These are phyloP conservation scores for Cryptus armator DNA, from an alignment of 2,888 invertebrate species.

Conservation along the genomic window DNA sequence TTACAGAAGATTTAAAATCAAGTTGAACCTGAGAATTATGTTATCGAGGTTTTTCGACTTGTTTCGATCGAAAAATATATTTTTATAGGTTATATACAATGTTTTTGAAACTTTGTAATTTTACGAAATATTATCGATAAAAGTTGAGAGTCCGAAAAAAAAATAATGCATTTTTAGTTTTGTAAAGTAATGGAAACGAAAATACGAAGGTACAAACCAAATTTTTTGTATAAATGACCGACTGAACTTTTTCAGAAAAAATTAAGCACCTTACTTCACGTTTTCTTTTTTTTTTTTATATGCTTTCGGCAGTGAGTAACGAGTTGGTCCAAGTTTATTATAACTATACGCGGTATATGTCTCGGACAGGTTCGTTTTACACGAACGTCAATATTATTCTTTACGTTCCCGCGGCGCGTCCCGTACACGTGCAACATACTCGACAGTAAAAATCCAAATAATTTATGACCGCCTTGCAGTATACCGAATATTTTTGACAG, in stretches of 20 bases:
- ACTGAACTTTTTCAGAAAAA: background rate
- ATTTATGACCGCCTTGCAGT: slow-evolving; percentile 65
- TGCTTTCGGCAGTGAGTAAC: slow-evolving; percentile 25
- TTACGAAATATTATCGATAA: no score
- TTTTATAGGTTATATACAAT: no score
- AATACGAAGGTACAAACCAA: no score
- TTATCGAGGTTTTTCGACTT: no score
- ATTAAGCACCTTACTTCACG: background rate
- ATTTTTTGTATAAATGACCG: background rate
- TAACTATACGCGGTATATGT: slow-evolving; percentile 20
- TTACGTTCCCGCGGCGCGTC: slow-evolving; percentile 44
- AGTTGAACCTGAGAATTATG: no score
- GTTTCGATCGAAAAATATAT: no score
- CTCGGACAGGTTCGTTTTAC: slow-evolving; percentile 51
- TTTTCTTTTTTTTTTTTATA: background rate
- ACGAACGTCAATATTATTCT: slow-evolving; percentile 67
- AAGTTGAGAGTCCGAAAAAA: no score
- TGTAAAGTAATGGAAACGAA: no score
- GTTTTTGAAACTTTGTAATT: no score
- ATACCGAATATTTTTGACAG: slow-evolving; percentile 51
- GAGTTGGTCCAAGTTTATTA: slow-evolving; percentile 40
- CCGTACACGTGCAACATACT: slow-evolving; percentile 44
- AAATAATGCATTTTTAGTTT: no score
- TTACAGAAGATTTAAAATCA: background rate
- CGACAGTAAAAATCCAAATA: slow-evolving; percentile 49